A percentile compares a stretch with the other conserved stretches of the same genome.
These are phyloP conservation scores for Xerus inauris DNA, from an alignment of 2,113 vertebrate species.

Conservation along the genomic window DNA sequence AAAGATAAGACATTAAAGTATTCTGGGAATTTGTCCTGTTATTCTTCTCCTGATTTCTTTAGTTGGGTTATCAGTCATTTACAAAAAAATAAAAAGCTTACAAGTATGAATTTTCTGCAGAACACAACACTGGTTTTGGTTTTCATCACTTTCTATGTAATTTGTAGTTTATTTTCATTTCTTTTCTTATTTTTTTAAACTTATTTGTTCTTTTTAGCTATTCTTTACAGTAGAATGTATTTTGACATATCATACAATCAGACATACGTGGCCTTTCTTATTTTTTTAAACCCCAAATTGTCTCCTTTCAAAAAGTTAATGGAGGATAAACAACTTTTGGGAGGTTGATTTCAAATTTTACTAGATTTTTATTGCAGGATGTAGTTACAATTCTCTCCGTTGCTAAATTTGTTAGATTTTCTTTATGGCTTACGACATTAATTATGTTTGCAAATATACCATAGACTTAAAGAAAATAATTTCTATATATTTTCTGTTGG, in stretches of 20 bases:
- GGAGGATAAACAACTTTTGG: neutral
- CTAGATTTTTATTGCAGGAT: conserved; percentile 21
- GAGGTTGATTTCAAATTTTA: neutral
- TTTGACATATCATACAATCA: too few relatives aligned
- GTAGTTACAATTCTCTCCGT: neutral
- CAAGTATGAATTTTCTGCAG: neutral
- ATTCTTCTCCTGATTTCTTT: neutral
- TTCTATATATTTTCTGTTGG: neutral
- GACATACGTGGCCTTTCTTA: too few relatives aligned
- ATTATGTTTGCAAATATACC: neutral
- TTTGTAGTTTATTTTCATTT: neutral
- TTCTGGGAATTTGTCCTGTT: neutral
- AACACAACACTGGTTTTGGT: neutral
- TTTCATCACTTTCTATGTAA: conserved; percentile 11
- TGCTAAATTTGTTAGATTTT: neutral
- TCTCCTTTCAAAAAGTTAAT: neutral
- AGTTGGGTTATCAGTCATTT: neutral
- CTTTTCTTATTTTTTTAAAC: neutral
- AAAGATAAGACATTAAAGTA: neutral
- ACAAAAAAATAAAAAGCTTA: neutral
- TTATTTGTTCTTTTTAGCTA: neutral
- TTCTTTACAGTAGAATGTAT: too few relatives aligned
- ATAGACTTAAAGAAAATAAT: neutral
- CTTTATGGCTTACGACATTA: neutral
- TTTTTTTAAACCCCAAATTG: neutral